Conservation (phyloP, 2,888 invertebrate genomes). For the Cantharis rufa region DNA sequence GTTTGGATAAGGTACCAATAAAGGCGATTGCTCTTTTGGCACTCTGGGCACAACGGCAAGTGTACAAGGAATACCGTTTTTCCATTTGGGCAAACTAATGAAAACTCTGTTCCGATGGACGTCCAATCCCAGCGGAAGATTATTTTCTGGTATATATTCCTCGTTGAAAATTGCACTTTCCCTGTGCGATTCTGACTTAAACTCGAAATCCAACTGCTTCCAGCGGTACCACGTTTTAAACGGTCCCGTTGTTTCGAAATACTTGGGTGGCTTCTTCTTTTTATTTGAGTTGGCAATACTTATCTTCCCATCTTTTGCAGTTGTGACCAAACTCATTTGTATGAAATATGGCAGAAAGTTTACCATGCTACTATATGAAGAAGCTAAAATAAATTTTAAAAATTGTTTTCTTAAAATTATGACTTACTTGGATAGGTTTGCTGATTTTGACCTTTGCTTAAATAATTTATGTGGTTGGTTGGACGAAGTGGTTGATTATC, state of each 20-base stretch:
- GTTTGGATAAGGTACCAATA: conserved; percentile 73
- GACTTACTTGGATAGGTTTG: conserved; percentile 22
- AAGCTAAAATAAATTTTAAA: conserved; percentile 5
- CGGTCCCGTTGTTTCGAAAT: conserved; percentile 60
- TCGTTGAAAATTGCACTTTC: conserved; percentile 63
- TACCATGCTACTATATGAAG: conserved; percentile 32
- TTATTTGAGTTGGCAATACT: background rate
- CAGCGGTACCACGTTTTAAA: conserved; percentile 71
- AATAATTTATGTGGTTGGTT: conserved; percentile 27
- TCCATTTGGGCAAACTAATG: conserved; percentile 78
- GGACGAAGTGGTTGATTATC: conserved; percentile 32
- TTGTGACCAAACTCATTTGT: conserved; percentile 50
- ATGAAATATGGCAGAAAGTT: conserved; percentile 59
- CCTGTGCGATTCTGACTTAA: conserved; percentile 63
- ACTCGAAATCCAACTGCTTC: conserved; percentile 76
- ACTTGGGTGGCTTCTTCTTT: background rate
- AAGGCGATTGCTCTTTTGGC: conserved; percentile 62
- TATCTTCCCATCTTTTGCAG: background rate
- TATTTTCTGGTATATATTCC: conserved; percentile 71
- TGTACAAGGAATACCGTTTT: conserved; percentile 74
- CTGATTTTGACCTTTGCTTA: conserved; percentile 17
- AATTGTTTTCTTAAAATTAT: background rate
- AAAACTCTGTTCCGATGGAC: conserved; percentile 70
- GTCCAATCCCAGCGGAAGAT: conserved; percentile 75
- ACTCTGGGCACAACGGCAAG: conserved; percentile 68